Conservation (phyloP, 2,797 vertebrate species). For the Staurois parvus region DNA sequence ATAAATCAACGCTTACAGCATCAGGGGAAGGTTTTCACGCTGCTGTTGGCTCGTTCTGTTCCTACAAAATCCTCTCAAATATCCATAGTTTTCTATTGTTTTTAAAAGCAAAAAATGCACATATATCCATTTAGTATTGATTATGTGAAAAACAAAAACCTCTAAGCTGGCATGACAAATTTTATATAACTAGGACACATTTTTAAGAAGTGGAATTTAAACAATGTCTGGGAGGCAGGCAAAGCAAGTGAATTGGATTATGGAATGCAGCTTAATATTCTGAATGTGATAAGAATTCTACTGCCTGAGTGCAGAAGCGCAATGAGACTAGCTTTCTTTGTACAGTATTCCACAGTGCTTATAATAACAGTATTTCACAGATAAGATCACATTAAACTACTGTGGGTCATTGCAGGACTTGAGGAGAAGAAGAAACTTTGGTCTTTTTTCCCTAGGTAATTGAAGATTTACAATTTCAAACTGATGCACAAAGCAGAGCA, state of each 20-base stretch:
- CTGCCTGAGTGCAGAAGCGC: neutral
- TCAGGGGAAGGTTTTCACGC: neutral
- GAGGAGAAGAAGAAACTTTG: conserved; percentile 2
- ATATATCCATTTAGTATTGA: conserved; percentile 26
- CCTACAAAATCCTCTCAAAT: neutral
- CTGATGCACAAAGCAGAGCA: neutral
- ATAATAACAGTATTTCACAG: conserved; percentile 44
- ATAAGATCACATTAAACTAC: conserved; percentile 42
- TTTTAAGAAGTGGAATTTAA: conserved; percentile 40
- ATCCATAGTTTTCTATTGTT: neutral
- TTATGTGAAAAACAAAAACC: conserved; percentile 23
- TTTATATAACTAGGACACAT: conserved; percentile 49
- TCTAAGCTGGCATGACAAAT: conserved; percentile 25
- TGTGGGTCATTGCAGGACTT: conserved; percentile 32
- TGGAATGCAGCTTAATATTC: conserved; percentile 22
- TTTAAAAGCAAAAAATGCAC: neutral
- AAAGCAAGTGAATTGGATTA: conserved; percentile 56
- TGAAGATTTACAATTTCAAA: neutral
- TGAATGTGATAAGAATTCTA: conserved; percentile 43
- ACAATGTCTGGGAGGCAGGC: conserved; percentile 51
- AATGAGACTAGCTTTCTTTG: conserved; percentile 24
- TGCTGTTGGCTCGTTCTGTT: neutral
- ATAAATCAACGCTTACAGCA: neutral
- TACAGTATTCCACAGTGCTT: conserved; percentile 22
- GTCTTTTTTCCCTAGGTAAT: neutral